A percentile compares a stretch with the other conserved stretches of the same genome.
Conservation (phyloP, 2,888 invertebrate species). For the Ennomos fuscantarius region DNA sequence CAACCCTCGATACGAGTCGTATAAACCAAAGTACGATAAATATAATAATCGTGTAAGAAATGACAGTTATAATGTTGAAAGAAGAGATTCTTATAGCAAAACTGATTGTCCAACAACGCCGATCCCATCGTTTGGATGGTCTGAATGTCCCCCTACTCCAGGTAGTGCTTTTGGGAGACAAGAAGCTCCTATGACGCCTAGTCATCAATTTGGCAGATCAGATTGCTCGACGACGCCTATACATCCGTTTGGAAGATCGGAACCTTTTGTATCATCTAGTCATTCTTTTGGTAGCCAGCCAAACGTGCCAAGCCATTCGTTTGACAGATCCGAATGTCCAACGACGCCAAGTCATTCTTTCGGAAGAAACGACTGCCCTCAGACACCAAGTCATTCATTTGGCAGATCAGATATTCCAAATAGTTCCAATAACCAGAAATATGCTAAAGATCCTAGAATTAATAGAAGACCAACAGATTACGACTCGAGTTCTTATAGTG, state of each 20-base stretch:
- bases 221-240: slow-evolving; percentile 55
- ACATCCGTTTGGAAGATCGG: slow-evolving; percentile 53
- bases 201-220: slow-evolving; percentile 56
- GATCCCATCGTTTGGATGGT: slow-evolving; percentile 51
- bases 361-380: slow-evolving; percentile 48
- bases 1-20: slow-evolving; percentile 19
- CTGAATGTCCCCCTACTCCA: slow-evolving; percentile 56
- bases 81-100: slow-evolving; percentile 44
- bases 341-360: slow-evolving; percentile 61
- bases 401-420: slow-evolving; percentile 45
- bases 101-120: slow-evolving; percentile 52
- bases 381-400: slow-evolving; percentile 45
- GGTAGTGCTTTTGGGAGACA: slow-evolving; percentile 54
- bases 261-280: neutral
- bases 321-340: slow-evolving; percentile 58
- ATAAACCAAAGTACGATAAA: slow-evolving; percentile 37
- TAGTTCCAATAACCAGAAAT: slow-evolving; percentile 36
- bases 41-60: slow-evolving; percentile 40
- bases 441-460: slow-evolving; percentile 64
- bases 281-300: slow-evolving; percentile 36
- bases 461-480: slow-evolving; percentile 58
- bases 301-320: slow-evolving; percentile 53
- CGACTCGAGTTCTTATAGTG: slow-evolving; percentile 52
- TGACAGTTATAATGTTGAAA: slow-evolving; percentile 47
- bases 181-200: slow-evolving; percentile 58